Conservation (phyloP, 2,888 invertebrate genomes). For the Drosophila subsilvestris region DNA sequence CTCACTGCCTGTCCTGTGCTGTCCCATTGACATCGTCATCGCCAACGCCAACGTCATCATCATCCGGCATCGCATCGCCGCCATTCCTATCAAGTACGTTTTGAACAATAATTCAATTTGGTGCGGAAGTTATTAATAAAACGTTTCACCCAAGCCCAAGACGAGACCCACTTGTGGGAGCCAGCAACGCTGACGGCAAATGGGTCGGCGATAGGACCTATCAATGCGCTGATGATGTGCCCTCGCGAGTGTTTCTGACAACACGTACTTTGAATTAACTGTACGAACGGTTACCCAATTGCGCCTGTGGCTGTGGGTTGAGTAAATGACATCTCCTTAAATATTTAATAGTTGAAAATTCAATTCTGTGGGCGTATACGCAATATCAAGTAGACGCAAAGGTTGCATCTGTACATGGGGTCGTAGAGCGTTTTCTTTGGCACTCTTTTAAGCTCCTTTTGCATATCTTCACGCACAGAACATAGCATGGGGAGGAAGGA, state of each 20-base stretch:
- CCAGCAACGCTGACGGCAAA: slow-evolving; percentile 5
- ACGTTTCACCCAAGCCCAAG: slow-evolving; percentile 31
- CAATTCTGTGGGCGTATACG: slow-evolving; percentile 38
- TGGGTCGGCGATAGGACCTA: slow-evolving; percentile 6
- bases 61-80: slow-evolving; percentile 42
- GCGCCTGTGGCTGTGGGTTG: slow-evolving; percentile 6
- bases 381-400: slow-evolving; percentile 36
- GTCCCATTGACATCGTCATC: slow-evolving; percentile 48
- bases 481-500: slow-evolving; percentile 17
- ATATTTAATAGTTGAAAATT: slow-evolving; percentile 44
- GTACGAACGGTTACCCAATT: slow-evolving; percentile 18
- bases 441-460: slow-evolving; percentile 17
- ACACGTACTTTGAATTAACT: slow-evolving; percentile 61
- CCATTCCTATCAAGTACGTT: slow-evolving; percentile 66
- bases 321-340: slow-evolving; percentile 48
- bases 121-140: slow-evolving; percentile 74
- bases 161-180: slow-evolving; percentile 40
- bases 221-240: slow-evolving; percentile 11
- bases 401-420: background rate
- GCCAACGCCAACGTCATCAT: slow-evolving; percentile 33
- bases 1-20: slow-evolving; percentile 16
- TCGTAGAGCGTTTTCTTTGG: background rate
- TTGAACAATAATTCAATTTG: slow-evolving; percentile 65
- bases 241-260: slow-evolving; percentile 34
- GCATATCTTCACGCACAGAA: slow-evolving; percentile 72